Evolutionary conservation across 2,888 invertebrate genomes (phyloP).

Genomic region (Lagria hirta): DNA sequence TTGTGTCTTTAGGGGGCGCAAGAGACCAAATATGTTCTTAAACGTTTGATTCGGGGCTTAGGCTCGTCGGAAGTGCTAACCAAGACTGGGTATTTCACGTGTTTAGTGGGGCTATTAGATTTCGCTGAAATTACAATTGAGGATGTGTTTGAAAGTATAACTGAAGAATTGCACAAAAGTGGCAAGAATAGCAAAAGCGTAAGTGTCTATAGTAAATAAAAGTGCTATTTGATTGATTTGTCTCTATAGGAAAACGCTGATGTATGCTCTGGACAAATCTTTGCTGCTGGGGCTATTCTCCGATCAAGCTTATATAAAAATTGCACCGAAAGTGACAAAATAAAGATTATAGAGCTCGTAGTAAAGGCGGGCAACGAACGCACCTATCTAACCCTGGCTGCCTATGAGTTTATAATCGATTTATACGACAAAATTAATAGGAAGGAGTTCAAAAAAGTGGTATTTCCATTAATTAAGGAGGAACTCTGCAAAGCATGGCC

Average conservation of each 20-base stretch:
- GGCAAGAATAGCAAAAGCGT: slow-evolving; percentile 67
- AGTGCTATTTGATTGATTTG: slow-evolving; percentile 20
- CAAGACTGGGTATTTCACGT: slow-evolving; percentile 69
- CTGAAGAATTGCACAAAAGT: slow-evolving; percentile 65
- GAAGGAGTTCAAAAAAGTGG: slow-evolving; percentile 57
- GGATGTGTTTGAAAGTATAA: slow-evolving; percentile 61
- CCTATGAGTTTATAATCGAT: slow-evolving; percentile 63
- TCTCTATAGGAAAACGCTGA: slow-evolving; percentile 70
- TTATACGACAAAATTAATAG: slow-evolving; percentile 56
- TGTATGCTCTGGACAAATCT: slow-evolving; percentile 69
- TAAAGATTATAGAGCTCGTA: slow-evolving; percentile 53
- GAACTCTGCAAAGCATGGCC: slow-evolving; percentile 64
- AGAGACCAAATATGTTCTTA: slow-evolving; percentile 68
- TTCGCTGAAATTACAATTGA: slow-evolving; percentile 56
- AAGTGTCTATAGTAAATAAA: slow-evolving; percentile 47
- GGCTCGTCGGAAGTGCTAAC: slow-evolving; percentile 67
- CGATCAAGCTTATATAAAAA: slow-evolving; percentile 63
- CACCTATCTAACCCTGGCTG: slow-evolving; percentile 63
- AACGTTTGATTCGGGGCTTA: slow-evolving; percentile 70
- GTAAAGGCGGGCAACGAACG: slow-evolving; percentile 62
- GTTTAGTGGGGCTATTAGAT: slow-evolving; percentile 64
- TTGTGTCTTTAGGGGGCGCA: slow-evolving; percentile 57
- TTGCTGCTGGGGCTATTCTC: slow-evolving; percentile 70
- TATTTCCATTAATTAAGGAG: slow-evolving; percentile 64
- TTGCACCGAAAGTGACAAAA: slow-evolving; percentile 57